phyloP scores from a whole-genome alignment of 1,140 invertebrate species.

The Diprion similis region DNA sequence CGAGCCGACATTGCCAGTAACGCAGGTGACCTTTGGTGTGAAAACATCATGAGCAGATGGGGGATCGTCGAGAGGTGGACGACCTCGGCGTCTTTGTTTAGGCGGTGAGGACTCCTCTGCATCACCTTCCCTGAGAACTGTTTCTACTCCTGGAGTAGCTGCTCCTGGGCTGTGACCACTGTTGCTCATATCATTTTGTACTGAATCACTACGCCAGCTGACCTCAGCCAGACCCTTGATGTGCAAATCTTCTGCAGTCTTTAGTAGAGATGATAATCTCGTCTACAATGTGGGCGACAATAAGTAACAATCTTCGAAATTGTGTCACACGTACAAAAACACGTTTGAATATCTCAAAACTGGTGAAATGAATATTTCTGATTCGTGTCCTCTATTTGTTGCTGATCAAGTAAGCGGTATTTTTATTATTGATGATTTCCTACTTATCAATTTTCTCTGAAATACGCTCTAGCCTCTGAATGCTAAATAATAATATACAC shows the following conservation, averaged over 20 bases:
- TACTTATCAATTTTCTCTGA: too few species aligned
- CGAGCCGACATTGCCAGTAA: slow-evolving; percentile 59
- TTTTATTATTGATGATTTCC: too few species aligned
- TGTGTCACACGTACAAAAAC: too few species aligned
- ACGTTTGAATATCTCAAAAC: too few species aligned
- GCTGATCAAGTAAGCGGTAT: too few species aligned
- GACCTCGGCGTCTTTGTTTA: slow-evolving; percentile 65
- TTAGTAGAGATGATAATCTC: slow-evolving; percentile 79
- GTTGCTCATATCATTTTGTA: slow-evolving; percentile 54
- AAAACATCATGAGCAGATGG: slow-evolving; percentile 61
- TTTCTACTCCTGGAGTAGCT: slow-evolving; percentile 57
- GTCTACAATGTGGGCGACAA: slow-evolving; percentile 37
- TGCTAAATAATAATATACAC: slow-evolving; percentile 56
- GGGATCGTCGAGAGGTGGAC: slow-evolving; percentile 70
- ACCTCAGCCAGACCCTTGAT: slow-evolving; percentile 92
- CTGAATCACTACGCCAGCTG: slow-evolving; percentile 75
- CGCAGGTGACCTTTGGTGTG: slow-evolving; percentile 63
- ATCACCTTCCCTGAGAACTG: slow-evolving; percentile 57
- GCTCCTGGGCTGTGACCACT: slow-evolving; percentile 53
- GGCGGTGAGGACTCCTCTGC: slow-evolving; percentile 50
- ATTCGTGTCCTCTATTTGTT: too few species aligned
- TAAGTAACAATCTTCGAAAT: too few species aligned
- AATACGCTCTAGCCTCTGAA: slow-evolving; percentile 35
- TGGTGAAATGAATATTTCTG: too few species aligned
- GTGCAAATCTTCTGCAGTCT: slow-evolving; percentile 89